phyloP scores from a whole-genome alignment of 37 sponge, comb jelly and placozoan species.

The Bolinopsis microptera region DNA sequence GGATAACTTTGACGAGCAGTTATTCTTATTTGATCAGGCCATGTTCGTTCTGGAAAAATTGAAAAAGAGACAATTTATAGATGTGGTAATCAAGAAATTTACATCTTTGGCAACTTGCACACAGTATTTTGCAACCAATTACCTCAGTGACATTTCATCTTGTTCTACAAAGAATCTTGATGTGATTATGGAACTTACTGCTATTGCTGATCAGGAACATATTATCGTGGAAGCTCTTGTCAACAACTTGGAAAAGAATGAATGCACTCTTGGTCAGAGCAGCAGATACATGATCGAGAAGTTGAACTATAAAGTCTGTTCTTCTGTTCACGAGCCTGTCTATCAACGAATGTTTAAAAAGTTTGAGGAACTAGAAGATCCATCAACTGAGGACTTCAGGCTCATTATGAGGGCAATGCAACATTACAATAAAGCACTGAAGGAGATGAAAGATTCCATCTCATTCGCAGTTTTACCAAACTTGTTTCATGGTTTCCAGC shows the following conservation, averaged over 20 bases:
- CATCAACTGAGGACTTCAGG: too few relatives aligned
- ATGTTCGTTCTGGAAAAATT: not conserved
- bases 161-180: not conserved
- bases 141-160: not conserved
- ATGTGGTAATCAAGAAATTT: too few relatives aligned
- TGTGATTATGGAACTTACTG: not conserved
- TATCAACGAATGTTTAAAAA: not conserved
- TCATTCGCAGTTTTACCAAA: too few relatives aligned
- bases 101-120: not conserved
- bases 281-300: not conserved
- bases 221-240: not conserved
- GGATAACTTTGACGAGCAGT: too few relatives aligned
- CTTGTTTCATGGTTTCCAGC: too few relatives aligned
- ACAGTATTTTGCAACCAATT: not conserved
- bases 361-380: not conserved
- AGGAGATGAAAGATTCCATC: too few relatives aligned
- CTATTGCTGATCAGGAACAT: not conserved
- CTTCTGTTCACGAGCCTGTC: not conserved
- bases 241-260: not conserved
- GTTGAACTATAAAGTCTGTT: not conserved
- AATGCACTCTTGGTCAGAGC: not conserved
- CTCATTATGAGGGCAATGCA: not conserved
- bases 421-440: too few relatives aligned
- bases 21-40: too few relatives aligned
- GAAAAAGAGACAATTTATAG: not conserved